Conservation (phyloP, 2,797 vertebrate genomes). For the Bradypodion pumilum region DNA sequence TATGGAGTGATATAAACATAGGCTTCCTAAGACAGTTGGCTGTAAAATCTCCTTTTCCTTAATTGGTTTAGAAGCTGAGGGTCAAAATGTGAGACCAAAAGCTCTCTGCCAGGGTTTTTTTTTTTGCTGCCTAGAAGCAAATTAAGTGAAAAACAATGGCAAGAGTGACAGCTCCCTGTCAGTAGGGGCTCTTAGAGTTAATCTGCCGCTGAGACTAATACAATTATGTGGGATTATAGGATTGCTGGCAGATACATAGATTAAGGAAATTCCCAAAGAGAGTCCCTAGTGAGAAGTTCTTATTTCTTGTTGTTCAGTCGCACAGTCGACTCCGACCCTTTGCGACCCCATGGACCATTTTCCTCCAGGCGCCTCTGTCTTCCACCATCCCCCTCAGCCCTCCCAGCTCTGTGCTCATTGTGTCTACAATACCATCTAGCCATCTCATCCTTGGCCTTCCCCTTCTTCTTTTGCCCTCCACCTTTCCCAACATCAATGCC, state of each 20-base stretch:
- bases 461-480: no score
- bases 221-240: slow-evolving; percentile 79
- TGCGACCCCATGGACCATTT: no score
- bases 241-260: slow-evolving; percentile 71
- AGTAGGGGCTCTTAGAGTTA: slow-evolving; percentile 77
- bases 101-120: slow-evolving; percentile 74
- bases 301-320: no score
- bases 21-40: slow-evolving; percentile 75
- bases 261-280: slow-evolving; percentile 64
- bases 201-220: slow-evolving; percentile 82
- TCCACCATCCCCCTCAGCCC: no score
- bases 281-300: slow-evolving; percentile 46
- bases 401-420: no score
- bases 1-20: slow-evolving; percentile 81
- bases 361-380: no score
- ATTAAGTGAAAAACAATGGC: slow-evolving; percentile 82
- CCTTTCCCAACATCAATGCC: no score
- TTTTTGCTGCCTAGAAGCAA: slow-evolving; percentile 74
- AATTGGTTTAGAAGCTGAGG: slow-evolving; percentile 83
- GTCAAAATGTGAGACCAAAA: slow-evolving; percentile 77
- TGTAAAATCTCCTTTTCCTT: slow-evolving; percentile 81
- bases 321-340: no score
- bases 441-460: no score
- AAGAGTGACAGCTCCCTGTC: slow-evolving; percentile 76
- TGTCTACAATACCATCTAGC: no score